phyloP scores from a whole-genome alignment of 2,797 vertebrate genomes.

The Adelosebastes latens region DNA sequence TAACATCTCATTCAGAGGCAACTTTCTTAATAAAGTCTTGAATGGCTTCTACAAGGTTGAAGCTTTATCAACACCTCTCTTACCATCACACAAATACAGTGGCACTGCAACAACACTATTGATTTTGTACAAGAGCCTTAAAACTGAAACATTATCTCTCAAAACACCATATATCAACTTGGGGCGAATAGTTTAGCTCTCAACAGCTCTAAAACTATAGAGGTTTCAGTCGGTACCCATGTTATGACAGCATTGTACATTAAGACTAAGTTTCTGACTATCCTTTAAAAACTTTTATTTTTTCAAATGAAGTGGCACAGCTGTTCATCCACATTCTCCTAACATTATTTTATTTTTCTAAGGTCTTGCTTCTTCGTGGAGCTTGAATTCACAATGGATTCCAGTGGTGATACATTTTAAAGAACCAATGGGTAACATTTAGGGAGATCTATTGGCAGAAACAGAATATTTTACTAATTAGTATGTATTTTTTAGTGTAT shows the following conservation, averaged over 20 bases:
- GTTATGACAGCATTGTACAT: neutral
- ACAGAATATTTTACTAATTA: too few species aligned
- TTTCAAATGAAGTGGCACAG: neutral
- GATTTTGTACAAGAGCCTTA: neutral
- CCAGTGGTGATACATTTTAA: conserved; percentile 9
- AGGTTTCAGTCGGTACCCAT: neutral
- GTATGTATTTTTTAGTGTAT: too few species aligned
- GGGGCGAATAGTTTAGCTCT: neutral
- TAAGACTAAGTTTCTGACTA: neutral
- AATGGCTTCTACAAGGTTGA: neutral
- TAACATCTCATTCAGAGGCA: conserved; percentile 7
- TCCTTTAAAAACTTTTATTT: neutral
- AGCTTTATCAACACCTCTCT: neutral
- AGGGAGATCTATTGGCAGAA: too few species aligned
- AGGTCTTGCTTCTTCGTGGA: neutral
- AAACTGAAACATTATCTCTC: neutral
- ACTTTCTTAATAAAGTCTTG: conserved; percentile 14
- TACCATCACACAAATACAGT: neutral
- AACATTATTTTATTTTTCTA: neutral
- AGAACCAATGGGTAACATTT: too few species aligned
- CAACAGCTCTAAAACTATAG: neutral
- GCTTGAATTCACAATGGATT: neutral
- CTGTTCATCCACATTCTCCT: neutral
- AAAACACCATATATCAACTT: neutral
- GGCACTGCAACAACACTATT: neutral